These are phyloP conservation scores for Tolypeutes matacus DNA, from an alignment of 2,797 vertebrate species.

Conservation along the genomic window DNA sequence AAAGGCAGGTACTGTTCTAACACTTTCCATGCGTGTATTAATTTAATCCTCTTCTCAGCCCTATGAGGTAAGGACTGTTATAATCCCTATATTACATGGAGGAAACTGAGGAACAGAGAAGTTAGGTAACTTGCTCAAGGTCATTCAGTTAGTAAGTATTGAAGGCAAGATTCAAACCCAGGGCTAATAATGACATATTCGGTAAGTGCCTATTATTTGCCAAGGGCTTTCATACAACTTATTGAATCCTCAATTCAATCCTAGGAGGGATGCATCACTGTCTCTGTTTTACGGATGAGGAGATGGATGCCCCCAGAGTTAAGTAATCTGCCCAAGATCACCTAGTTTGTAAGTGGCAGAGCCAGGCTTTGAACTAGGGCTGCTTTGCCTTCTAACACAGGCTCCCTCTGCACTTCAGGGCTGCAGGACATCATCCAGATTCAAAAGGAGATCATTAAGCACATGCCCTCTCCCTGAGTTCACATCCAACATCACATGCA, in stretches of 20 bases:
- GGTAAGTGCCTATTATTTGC: not conserved
- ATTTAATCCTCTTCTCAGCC: not conserved
- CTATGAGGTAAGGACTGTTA: not conserved
- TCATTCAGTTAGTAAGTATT: not conserved
- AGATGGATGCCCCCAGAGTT: not conserved
- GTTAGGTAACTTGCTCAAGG: not conserved
- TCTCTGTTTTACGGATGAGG: constrained; percentile 31
- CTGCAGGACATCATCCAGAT: not conserved
- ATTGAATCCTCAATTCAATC: not conserved
- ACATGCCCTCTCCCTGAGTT: not conserved
- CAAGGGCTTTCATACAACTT: constrained; percentile 14
- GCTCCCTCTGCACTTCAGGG: not conserved
- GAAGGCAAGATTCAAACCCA: constrained; percentile 39
- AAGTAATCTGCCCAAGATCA: not conserved
- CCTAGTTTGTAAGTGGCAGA: not conserved
- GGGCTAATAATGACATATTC: not conserved
- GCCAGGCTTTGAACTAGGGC: constrained; percentile 47
- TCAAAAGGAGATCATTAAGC: constrained; percentile 18
- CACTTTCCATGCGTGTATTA: not conserved
- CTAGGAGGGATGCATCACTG: not conserved
- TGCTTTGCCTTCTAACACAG: constrained; percentile 20
- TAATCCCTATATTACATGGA: not conserved
- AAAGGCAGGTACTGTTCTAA: not conserved
- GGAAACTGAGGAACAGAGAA: not conserved
- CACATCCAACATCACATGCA: fast-evolving